A percentile compares a stretch with the other conserved stretches of the same genome.
Evolutionary conservation across 2,888 invertebrate species (phyloP).

Genomic region (Silvanus unidentatus): DNA sequence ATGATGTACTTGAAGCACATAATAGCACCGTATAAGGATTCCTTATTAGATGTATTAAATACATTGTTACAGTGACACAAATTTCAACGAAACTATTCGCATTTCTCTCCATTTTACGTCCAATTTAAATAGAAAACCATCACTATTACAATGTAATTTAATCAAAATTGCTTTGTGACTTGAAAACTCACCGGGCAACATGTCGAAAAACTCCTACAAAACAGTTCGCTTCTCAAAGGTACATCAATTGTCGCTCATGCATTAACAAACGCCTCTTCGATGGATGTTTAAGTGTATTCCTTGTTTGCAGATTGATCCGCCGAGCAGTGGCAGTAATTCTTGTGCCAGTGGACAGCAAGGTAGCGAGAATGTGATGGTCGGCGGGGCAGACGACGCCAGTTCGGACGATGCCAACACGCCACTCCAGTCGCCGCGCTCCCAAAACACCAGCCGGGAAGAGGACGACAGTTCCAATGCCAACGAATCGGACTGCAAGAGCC

Average conservation of each 20-base stretch:
- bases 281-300: neutral
- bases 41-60: no score
- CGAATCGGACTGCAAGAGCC: conserved; percentile 65
- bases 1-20: no score
- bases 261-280: neutral
- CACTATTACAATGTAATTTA: no score
- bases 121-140: no score
- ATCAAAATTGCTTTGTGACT: no score
- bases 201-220: neutral
- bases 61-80: no score
- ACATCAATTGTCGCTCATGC: no score
- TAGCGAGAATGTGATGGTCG: conserved; percentile 24
- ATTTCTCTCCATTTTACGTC: no score
- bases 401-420: conserved; percentile 45
- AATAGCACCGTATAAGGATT: no score
- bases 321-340: neutral
- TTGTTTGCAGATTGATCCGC: conserved; percentile 7
- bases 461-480: conserved; percentile 65
- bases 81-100: no score
- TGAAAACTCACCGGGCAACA: no score
- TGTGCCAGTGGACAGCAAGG: conserved; percentile 17
- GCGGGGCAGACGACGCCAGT: conserved; percentile 35
- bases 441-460: conserved; percentile 54
- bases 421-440: conserved; percentile 52
- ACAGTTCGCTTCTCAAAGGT: conserved; percentile 2